Conservation (phyloP, 2,888 invertebrate genomes). For the Zygothrica quintamaculata region DNA sequence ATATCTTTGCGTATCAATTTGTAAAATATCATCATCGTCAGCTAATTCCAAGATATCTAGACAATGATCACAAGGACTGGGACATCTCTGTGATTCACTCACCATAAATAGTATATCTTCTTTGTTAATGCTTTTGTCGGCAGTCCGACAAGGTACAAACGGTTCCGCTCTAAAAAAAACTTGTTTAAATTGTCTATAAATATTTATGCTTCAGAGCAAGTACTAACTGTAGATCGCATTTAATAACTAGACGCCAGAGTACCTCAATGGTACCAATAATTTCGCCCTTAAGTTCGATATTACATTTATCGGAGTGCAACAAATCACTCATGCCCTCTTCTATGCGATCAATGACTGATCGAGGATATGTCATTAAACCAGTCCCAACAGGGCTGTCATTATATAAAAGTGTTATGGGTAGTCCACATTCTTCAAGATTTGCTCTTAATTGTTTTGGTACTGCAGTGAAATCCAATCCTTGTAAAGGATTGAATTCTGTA, state of each 20-base stretch:
- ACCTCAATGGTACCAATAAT: constrained; percentile 62
- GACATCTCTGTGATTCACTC: constrained; percentile 58
- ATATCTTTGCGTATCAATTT: constrained; percentile 74
- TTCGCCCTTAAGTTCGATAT: constrained; percentile 43
- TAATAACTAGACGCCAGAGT: constrained; percentile 68
- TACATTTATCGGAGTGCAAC: constrained; percentile 55
- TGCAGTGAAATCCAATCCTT: constrained; percentile 55
- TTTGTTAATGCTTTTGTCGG: constrained; percentile 29
- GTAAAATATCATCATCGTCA: constrained; percentile 49
- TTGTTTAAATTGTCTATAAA: too few species aligned
- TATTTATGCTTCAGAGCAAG: too few species aligned
- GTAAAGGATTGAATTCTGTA: constrained; percentile 72
- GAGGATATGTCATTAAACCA: constrained; percentile 62
- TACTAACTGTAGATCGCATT: constrained; percentile 45
- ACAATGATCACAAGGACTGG: constrained; percentile 37
- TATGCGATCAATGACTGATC: constrained; percentile 55
- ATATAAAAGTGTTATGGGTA: constrained; percentile 64
- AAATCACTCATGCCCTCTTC: constrained; percentile 54
- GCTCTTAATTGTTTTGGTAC: constrained; percentile 53
- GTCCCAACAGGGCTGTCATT: constrained; percentile 52
- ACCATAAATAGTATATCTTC: constrained; percentile 74
- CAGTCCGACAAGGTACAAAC: too few species aligned
- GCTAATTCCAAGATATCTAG: constrained; percentile 28
- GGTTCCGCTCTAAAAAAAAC: too few species aligned
- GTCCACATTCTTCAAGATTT: constrained; percentile 61